phyloP scores from a whole-genome alignment of 2,113 vertebrate species.

The Hyaena hyaena region DNA sequence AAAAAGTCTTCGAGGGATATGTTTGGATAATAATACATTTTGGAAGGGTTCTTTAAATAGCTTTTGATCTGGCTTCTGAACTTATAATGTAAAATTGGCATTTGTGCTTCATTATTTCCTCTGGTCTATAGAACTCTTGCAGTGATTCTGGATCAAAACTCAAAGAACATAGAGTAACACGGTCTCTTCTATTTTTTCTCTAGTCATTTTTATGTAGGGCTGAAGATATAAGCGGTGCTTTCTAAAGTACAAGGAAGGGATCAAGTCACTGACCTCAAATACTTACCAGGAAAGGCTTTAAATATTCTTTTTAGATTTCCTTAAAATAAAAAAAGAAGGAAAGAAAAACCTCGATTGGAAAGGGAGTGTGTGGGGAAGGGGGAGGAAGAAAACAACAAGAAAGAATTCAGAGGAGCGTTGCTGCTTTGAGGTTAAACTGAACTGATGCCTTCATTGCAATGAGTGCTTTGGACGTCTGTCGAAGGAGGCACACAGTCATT shows the following conservation, averaged over 20 bases:
- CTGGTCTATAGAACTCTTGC: not conserved
- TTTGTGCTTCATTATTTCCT: not conserved
- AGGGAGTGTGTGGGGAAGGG: not conserved
- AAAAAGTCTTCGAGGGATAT: not conserved
- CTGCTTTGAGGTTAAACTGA: constrained; percentile 84
- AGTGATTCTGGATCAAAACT: not conserved
- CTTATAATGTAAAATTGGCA: constrained; percentile 1
- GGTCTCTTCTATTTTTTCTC: not conserved
- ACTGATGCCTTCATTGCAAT: constrained; percentile 65
- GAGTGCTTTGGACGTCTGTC: constrained; percentile 68
- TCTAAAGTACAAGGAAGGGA: not conserved
- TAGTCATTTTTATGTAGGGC: constrained; percentile 16
- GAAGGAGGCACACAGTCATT: constrained; percentile 70
- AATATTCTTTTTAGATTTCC: not conserved
- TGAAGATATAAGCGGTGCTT: constrained; percentile 38
- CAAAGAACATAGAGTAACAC: not conserved
- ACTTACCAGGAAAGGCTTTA: constrained; percentile 42
- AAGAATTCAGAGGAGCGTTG: constrained; percentile 69
- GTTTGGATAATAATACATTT: constrained; percentile 28
- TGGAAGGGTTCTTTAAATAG: not conserved
- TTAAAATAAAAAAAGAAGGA: not conserved
- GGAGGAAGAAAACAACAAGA: not conserved
- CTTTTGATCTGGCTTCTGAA: constrained; percentile 24
- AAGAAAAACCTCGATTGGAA: constrained; percentile 55
- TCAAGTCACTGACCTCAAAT: not conserved